Base-by-base conservation (phyloP, 2,888 invertebrate species). In the Ennomos erosarius region DNA sequence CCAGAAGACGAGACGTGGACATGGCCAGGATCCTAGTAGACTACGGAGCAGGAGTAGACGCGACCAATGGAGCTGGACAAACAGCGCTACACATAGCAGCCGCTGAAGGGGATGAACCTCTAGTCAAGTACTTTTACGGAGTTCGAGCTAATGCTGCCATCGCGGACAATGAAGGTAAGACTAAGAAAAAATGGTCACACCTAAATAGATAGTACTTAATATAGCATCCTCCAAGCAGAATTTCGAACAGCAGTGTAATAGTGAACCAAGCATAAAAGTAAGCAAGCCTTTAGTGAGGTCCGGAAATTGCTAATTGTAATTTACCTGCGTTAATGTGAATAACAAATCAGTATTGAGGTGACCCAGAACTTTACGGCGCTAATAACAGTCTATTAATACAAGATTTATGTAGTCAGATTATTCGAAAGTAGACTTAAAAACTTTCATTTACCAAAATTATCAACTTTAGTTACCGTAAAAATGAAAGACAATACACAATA, bases 71-170 rank as follows among this genome's bases (percentile, higher is more conserved):
- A 4, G 97, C 98, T 59, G 99, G 99, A 0, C 98, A 98, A 86
- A 98, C 99, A 0, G 95, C 99, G 0, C 90, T 99, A 48, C 99
- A 99, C 83, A 97, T 99, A 69, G 98, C 99, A 0, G 98, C 99
- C 4, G 97, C 97, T 37, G 97, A 98, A 81, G 99, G 99, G 0
- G 99, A 99, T 80, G 99, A 99, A 79, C 94, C 96, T 0, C 92
- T 99, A 65, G 96, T 99, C 44, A 99, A 99, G 85, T 98, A 98
- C 87, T 97, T 99, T 84, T 98, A 98, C 84, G 96, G 97, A 48
- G 97, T 98, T 55, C 95, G 98, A 73, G 99, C 99, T 10, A 98
- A 98, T 70, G 98, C 99, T 5, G 97, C 98, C 71, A 96, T 99
- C 72, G 95, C 97, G 56, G 99, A 99, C 88, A 97, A 98, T 85